Evolutionary conservation across 2,888 invertebrate genomes (phyloP).

Genomic region (Ditula angustiorana): DNA sequence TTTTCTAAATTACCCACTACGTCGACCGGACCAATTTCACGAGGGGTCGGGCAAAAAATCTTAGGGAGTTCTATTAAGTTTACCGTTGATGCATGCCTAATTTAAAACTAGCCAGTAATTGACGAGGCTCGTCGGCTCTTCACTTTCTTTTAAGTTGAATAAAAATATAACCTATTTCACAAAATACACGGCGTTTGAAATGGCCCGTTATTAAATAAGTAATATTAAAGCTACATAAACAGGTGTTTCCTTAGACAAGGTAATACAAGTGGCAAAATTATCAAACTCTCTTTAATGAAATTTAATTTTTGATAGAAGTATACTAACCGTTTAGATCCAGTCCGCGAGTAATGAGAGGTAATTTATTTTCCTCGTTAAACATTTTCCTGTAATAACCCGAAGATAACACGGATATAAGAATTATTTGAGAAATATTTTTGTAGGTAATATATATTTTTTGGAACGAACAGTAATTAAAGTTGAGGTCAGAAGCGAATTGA

Average conservation of each 20-base stretch:
- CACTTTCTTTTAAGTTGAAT: not conserved
- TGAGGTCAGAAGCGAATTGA: slow-evolving; percentile 30
- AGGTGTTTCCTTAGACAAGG: slow-evolving; percentile 24
- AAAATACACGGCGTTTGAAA: not conserved
- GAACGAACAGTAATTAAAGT: slow-evolving; percentile 24
- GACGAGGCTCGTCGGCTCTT: not conserved
- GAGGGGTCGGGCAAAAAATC: slow-evolving; percentile 59
- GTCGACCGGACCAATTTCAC: slow-evolving; percentile 51
- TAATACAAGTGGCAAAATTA: slow-evolving; percentile 12
- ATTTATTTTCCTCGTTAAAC: slow-evolving; percentile 22
- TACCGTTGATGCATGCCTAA: slow-evolving; percentile 50
- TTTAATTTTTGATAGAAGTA: slow-evolving; percentile 11
- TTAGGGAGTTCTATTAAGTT: slow-evolving; percentile 57
- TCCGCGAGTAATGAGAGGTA: slow-evolving; percentile 24
- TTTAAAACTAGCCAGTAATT: slow-evolving; percentile 45
- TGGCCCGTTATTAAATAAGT: not conserved
- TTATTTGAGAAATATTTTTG: slow-evolving; percentile 2
- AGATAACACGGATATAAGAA: slow-evolving; percentile 1
- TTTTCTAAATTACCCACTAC: slow-evolving; percentile 56
- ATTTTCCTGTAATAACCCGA: slow-evolving; percentile 9
- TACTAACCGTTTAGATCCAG: slow-evolving; percentile 13
- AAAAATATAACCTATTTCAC: not conserved
- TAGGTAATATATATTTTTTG: slow-evolving; percentile 10
- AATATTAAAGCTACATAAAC: slow-evolving; percentile 3
- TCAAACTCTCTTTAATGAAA: slow-evolving; percentile 20